These are phyloP conservation scores for Haliclona indistincta DNA, from an alignment of 37 sponge, comb jelly and placozoan species.

Conservation along the genomic window DNA sequence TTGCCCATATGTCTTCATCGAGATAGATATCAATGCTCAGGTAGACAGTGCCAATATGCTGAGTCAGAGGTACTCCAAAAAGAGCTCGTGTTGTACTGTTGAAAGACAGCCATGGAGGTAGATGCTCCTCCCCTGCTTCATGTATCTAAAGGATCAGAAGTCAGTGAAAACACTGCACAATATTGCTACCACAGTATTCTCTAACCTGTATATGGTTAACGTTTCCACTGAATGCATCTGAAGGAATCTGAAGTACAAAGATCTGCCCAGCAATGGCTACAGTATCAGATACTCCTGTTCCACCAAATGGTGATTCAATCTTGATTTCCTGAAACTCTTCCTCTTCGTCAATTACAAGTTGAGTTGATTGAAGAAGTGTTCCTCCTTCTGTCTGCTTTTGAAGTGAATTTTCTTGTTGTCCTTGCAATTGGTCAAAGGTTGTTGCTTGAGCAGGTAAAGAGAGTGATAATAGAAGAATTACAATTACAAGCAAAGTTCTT, in stretches of 20 bases:
- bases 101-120: constrained; percentile 56
- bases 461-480: too few relatives aligned
- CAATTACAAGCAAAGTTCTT: too few relatives aligned
- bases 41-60: constrained; percentile 16
- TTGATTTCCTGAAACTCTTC: too few relatives aligned
- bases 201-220: constrained; percentile 18
- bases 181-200: background rate
- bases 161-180: background rate
- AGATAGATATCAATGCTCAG: constrained; percentile 8
- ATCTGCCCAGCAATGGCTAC: constrained; percentile 14
- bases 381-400: too few relatives aligned
- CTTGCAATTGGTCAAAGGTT: too few relatives aligned
- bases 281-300: constrained; percentile 36
- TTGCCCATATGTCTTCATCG: background rate
- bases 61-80: constrained; percentile 33
- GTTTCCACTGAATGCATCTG: constrained; percentile 25
- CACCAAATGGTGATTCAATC: too few relatives aligned
- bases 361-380: too few relatives aligned
- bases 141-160: background rate
- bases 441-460: too few relatives aligned
- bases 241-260: constrained; percentile 37
- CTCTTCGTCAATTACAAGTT: too few relatives aligned
- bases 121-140: constrained; percentile 11
- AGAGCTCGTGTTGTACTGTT: constrained; percentile 6
- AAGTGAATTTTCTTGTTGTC: background rate